A percentile compares a stretch with the other conserved stretches of the same genome.
Conservation (phyloP, 2,888 invertebrate species). For the Punctoribates punctum region DNA sequence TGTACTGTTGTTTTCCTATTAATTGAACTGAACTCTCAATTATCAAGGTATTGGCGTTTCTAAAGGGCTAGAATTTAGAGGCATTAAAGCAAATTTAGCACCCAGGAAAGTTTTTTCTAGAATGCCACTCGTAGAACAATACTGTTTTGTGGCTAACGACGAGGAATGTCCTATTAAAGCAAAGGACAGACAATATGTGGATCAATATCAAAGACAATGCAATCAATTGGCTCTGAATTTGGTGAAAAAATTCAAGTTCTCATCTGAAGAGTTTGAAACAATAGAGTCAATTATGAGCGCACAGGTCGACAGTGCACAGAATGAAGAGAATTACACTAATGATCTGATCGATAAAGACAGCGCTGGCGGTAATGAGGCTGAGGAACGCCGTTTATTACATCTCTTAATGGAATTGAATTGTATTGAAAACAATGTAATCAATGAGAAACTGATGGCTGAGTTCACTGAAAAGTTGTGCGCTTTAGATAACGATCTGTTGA, state of each 20-base stretch:
- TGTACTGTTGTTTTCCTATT: too few relatives aligned
- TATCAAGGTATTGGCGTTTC: slow-evolving; percentile 56
- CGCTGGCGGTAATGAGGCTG: not conserved
- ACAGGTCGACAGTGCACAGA: not conserved
- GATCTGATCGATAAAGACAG: not conserved
- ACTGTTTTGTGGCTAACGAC: slow-evolving; percentile 28
- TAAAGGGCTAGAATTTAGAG: slow-evolving; percentile 81
- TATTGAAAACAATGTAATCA: not conserved
- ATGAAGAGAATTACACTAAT: not conserved
- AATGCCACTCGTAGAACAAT: slow-evolving; percentile 3
- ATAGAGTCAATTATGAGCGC: not conserved
- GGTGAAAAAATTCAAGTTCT: not conserved
- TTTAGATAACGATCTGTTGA: slow-evolving; percentile 33
- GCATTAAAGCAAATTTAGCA: slow-evolving; percentile 71
- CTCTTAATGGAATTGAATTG: not conserved
- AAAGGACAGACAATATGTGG: not conserved
- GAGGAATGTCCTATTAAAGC: not conserved
- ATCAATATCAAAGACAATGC: not conserved
- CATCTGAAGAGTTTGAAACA: not conserved
- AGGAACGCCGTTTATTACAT: not conserved
- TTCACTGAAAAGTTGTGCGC: not conserved
- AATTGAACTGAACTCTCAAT: not conserved
- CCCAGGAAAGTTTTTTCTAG: slow-evolving; percentile 6
- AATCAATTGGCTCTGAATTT: not conserved
- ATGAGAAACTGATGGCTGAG: not conserved